These are phyloP conservation scores for Chamaetylas fuelleborni DNA, from an alignment of 2,113 vertebrate genomes.

Conservation along the genomic window DNA sequence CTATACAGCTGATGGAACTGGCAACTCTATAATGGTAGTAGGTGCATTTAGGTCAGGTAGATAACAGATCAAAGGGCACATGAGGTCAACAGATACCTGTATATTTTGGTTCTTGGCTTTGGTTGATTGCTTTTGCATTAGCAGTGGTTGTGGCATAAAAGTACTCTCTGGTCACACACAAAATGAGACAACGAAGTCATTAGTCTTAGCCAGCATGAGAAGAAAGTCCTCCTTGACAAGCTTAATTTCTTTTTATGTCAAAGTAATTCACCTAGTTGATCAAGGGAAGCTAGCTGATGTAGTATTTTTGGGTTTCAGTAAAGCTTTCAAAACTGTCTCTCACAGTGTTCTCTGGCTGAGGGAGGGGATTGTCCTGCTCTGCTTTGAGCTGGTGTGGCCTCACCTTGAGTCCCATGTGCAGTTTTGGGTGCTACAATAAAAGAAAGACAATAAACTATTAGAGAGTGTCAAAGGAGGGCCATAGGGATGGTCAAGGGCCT, in stretches of 20 bases:
- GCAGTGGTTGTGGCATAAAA: background rate
- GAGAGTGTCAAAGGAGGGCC: background rate
- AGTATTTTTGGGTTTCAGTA: background rate
- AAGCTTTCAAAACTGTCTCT: background rate
- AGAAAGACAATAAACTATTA: background rate
- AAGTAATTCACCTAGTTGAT: background rate
- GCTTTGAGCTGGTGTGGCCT: background rate
- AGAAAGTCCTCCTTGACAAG: background rate
- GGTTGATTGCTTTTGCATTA: background rate
- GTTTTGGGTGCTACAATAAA: background rate
- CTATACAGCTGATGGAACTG: background rate
- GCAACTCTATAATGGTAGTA: background rate
- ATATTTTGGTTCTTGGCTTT: background rate
- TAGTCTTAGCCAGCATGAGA: background rate
- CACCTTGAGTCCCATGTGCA: background rate
- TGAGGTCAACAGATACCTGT: background rate
- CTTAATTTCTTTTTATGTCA: background rate
- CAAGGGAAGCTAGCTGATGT: background rate
- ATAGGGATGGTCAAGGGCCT: background rate
- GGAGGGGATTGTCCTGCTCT: background rate
- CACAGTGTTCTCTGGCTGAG: background rate
- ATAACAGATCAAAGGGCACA: background rate
- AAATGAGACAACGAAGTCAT: background rate
- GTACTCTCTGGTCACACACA: background rate
- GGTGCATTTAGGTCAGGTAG: background rate